Percentiles rank a stretch among this genome's conserved stretches.
Conservation (phyloP, 53 echinoderm and acorn worm genomes). For the Patiria pectinifera region DNA sequence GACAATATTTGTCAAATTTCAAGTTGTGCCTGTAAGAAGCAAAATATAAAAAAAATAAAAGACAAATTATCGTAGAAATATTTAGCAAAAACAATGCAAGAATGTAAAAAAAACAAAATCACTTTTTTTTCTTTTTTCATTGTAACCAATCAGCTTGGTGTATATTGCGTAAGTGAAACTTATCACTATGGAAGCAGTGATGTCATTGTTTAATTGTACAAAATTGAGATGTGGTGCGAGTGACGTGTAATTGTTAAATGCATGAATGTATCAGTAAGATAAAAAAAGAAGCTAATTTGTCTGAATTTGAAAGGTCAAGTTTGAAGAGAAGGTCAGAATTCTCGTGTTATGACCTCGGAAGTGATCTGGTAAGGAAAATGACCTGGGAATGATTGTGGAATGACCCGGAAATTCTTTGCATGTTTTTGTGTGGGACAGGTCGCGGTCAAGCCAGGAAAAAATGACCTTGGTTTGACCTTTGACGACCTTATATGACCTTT, state of each 20-base stretch:
- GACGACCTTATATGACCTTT: not conserved
- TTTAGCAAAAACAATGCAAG: slow-evolving; percentile 52
- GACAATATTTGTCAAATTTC: not conserved
- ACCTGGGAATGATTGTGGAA: slow-evolving; percentile 29
- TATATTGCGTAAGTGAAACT: not conserved
- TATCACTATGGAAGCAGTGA: slow-evolving; percentile 4
- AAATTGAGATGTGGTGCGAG: not conserved
- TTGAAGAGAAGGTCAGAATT: not conserved
- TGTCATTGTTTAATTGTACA: not conserved
- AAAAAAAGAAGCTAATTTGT: not conserved
- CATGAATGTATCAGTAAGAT: no score
- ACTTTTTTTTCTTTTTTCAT: not conserved
- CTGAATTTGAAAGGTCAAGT: not conserved
- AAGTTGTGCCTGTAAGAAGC: slow-evolving; percentile 7
- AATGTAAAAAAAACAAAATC: not conserved
- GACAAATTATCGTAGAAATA: not conserved
- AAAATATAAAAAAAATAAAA: not conserved
- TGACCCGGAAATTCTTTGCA: slow-evolving; percentile 17
- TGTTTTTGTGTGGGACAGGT: not conserved
- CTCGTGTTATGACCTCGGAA: not conserved
- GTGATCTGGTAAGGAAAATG: not conserved
- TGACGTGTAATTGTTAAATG: not conserved
- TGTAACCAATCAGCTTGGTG: no score
- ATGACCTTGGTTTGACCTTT: not conserved
- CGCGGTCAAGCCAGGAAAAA: not conserved